Evolutionary conservation across 2,888 invertebrate genomes (phyloP), one percentile per base, ranked within the genome.

Genomic region (Strigamia maritima): DNA sequence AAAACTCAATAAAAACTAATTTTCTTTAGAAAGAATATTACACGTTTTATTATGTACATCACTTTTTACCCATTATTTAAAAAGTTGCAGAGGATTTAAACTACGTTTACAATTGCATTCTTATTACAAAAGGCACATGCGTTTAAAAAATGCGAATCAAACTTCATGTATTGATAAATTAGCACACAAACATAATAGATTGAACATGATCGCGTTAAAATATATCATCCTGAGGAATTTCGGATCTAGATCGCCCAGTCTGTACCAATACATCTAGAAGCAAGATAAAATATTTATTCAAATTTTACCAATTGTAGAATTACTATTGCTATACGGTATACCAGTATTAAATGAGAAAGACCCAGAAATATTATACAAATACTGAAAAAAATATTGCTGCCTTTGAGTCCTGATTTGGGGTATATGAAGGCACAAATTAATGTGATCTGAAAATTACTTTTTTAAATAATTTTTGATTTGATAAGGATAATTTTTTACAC

Each of bases 231-330:
- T 83, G 75, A 86, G 83, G 81, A 87, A 87, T 81, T 86, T 86
- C 0, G 87, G 87, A 81, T 87, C 87, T 79, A 87, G 81, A 81
- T 87, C 87, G 16, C 86, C 86, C 82, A 86, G 85, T 79, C 86
- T 82, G 81, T 87, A 87, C 87, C 87, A 87, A 78, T 84, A 84
- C 79, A 87, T 86, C 87, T 79, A 54, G 35, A 78, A 19, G 26
- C 10, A 78, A 78, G 65, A 22, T 16, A 44, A 77, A n/a, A 76
- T 14, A 3, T 1, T 31, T 31, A 7, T 31, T 31, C 2, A 4
- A 31, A 31, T 31, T 7, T 31, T 7, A 7, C 7, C 31, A 31
- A 31, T 31, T 31, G 31, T 7, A 7, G 3, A 2, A 7, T 31
- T 31, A 31, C 7, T 31, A 7, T 7, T 31, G 2, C 31, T 31